Evolutionary conservation across 2,888 invertebrate species (phyloP).

Genomic region (Lapara coniferarum): DNA sequence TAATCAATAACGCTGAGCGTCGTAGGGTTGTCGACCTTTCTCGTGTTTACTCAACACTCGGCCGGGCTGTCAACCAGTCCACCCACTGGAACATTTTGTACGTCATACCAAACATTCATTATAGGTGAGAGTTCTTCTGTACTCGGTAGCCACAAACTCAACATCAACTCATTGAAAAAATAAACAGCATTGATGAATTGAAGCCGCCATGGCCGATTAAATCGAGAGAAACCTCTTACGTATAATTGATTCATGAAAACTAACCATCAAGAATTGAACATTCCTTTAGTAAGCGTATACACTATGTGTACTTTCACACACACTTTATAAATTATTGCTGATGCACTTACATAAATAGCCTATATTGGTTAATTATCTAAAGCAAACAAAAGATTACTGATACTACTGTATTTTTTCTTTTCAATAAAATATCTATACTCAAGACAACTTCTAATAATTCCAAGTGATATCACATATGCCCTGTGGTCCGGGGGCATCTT

Average conservation of each 20-base stretch:
- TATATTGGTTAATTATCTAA: too few species aligned
- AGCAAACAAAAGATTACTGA: too few species aligned
- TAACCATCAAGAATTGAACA: not conserved
- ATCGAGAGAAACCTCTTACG: not conserved
- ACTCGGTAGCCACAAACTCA: slow-evolving; percentile 41
- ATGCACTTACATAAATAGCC: too few species aligned
- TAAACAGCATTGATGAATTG: not conserved
- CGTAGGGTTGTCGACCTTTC: slow-evolving; percentile 72
- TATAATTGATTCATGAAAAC: not conserved
- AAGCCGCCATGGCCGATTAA: too few species aligned
- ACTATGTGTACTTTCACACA: too few species aligned
- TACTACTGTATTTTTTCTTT: too few species aligned
- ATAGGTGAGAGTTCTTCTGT: slow-evolving; percentile 54
- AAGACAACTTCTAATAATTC: too few species aligned
- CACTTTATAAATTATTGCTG: too few species aligned
- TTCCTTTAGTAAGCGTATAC: not conserved
- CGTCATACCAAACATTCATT: slow-evolving; percentile 60
- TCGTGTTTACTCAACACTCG: slow-evolving; percentile 65
- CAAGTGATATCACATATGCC: too few species aligned
- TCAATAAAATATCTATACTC: too few species aligned
- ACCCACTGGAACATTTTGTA: slow-evolving; percentile 71
- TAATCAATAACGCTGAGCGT: slow-evolving; percentile 61
- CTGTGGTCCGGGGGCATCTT: too few species aligned
- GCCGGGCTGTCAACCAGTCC: slow-evolving; percentile 71
- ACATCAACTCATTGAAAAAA: slow-evolving; percentile 4